Evolutionary conservation across 2,888 invertebrate genomes (phyloP).

Genomic region (Caradrina clavipalpis): DNA sequence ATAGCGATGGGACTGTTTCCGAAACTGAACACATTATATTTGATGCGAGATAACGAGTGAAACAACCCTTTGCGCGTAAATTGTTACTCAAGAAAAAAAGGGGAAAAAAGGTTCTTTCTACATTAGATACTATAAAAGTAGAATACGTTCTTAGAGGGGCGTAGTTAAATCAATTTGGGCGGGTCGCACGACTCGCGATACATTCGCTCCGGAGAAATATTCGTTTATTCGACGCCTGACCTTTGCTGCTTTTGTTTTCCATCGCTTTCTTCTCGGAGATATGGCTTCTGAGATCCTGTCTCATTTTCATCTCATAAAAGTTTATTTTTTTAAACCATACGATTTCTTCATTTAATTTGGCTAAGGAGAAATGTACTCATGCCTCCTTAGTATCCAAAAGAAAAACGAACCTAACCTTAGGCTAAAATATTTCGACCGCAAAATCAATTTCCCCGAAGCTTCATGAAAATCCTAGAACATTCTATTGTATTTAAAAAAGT

Average conservation of each 20-base stretch:
- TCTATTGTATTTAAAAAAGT: slow-evolving; percentile 47
- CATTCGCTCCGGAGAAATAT: slow-evolving; percentile 69
- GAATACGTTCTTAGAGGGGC: slow-evolving; percentile 66
- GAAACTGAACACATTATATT: slow-evolving; percentile 63
- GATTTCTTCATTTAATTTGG: neutral
- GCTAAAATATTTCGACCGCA: slow-evolving; percentile 31
- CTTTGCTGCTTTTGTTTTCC: slow-evolving; percentile 68
- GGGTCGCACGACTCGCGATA: slow-evolving; percentile 75
- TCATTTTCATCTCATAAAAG: too few relatives aligned
- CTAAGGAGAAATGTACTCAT: too few relatives aligned
- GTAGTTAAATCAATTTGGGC: slow-evolving; percentile 80
- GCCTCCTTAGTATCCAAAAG: neutral
- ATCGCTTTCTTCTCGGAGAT: slow-evolving; percentile 60
- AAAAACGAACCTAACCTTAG: neutral
- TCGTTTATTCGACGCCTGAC: slow-evolving; percentile 70
- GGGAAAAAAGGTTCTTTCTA: slow-evolving; percentile 48
- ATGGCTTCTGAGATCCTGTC: slow-evolving; percentile 51
- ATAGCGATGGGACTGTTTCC: slow-evolving; percentile 39
- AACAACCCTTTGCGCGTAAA: slow-evolving; percentile 64
- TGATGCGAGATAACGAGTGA: slow-evolving; percentile 64
- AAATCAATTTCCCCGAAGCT: slow-evolving; percentile 53
- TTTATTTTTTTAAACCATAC: neutral
- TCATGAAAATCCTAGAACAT: slow-evolving; percentile 39
- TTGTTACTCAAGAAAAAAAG: slow-evolving; percentile 60
- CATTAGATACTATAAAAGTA: slow-evolving; percentile 64